Percentiles rank a stretch among this genome's conserved stretches.
Conservation (phyloP, 2,888 invertebrate species). For the Drosophila affinis region DNA sequence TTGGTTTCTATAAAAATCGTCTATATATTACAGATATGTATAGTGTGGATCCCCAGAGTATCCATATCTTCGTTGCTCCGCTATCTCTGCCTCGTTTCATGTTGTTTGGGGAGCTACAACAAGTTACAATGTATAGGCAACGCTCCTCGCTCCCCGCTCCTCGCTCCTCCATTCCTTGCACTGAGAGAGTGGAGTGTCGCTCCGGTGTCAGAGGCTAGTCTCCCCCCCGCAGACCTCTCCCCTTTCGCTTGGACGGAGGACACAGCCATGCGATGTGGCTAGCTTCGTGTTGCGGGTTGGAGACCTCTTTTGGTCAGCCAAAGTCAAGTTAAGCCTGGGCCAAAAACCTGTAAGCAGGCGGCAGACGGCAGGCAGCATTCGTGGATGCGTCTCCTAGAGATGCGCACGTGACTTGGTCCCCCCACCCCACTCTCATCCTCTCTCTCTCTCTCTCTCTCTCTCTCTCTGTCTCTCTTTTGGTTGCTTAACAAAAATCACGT, state of each 20-base stretch:
- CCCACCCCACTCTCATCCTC: not conserved
- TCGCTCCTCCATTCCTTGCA: slow-evolving; percentile 35
- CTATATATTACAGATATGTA: too few species aligned
- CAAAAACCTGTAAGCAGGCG: slow-evolving; percentile 68
- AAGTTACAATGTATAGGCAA: slow-evolving; percentile 63
- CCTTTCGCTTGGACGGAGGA: slow-evolving; percentile 9
- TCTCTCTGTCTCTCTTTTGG: slow-evolving; percentile 4
- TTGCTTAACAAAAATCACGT: slow-evolving; percentile 17
- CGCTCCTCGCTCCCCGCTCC: slow-evolving; percentile 39
- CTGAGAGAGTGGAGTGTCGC: slow-evolving; percentile 64
- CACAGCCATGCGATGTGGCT: slow-evolving; percentile 3
- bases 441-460: slow-evolving; percentile 18
- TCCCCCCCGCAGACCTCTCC: slow-evolving; percentile 27
- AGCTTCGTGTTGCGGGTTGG: slow-evolving; percentile 24
- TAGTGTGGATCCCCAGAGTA: not conserved
- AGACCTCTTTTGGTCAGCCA: slow-evolving; percentile 50
- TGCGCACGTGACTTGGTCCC: slow-evolving; percentile 61
- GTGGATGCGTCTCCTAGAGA: slow-evolving; percentile 55
- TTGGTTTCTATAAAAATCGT: too few species aligned
- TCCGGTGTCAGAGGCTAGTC: slow-evolving; percentile 71
- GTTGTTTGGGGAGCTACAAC: slow-evolving; percentile 42
- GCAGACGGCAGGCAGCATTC: slow-evolving; percentile 68
- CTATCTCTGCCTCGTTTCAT: not conserved
- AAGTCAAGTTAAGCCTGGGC: slow-evolving; percentile 43
- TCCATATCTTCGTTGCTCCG: not conserved